These are phyloP conservation scores for Drosophila rellima DNA, from an alignment of 2,888 invertebrate species.

Conservation along the genomic window DNA sequence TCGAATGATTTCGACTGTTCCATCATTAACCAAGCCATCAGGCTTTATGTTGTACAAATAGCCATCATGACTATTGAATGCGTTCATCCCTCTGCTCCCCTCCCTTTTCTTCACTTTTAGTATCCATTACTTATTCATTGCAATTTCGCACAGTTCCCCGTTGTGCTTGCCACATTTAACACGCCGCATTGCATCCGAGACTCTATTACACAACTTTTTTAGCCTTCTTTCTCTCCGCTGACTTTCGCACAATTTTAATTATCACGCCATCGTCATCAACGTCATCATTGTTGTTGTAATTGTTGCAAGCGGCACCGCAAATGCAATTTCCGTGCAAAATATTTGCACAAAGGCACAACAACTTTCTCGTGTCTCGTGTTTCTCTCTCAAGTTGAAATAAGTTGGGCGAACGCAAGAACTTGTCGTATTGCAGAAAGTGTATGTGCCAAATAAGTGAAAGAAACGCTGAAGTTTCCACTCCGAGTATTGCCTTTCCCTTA, in stretches of 20 bases:
- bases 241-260: constrained; percentile 60
- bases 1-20: not conserved
- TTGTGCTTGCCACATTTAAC: constrained; percentile 25
- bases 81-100: not conserved
- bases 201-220: constrained; percentile 45
- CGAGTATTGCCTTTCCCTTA: constrained; percentile 24
- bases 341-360: constrained; percentile 67
- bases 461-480: constrained; percentile 30
- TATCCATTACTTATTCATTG: constrained; percentile 33
- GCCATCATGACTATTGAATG: not conserved
- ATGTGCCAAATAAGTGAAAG: constrained; percentile 23
- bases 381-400: constrained; percentile 19
- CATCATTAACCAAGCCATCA: constrained; percentile 1
- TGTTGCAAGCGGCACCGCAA: constrained; percentile 57
- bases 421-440: constrained; percentile 14
- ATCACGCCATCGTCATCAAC: constrained; percentile 51
- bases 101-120: not conserved
- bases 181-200: constrained; percentile 46
- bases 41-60: not conserved
- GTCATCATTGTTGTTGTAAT: constrained; percentile 42
- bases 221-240: not conserved
- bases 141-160: constrained; percentile 44
- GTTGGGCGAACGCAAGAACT: constrained; percentile 28
- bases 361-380: constrained; percentile 33
- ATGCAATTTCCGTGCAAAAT: constrained; percentile 73